Evolutionary conservation across 2,113 vertebrate species (phyloP).

Genomic region (Stictonetta naevosa): DNA sequence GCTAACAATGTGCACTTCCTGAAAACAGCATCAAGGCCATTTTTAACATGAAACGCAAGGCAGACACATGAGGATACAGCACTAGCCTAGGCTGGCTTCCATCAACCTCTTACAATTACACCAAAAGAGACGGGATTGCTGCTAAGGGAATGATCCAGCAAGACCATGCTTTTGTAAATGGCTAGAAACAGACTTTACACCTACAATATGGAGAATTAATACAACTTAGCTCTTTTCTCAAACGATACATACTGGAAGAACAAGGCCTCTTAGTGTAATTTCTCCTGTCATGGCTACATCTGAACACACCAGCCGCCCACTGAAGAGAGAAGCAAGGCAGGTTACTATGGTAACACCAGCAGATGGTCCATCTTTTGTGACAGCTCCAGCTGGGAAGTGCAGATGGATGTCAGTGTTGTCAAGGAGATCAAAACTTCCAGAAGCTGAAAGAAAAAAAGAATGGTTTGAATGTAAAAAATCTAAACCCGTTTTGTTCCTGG

Average conservation of each 20-base stretch:
- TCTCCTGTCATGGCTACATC: slow-evolving; percentile 99
- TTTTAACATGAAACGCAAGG: background rate
- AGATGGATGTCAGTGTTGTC: slow-evolving; percentile 99
- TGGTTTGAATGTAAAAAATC: slow-evolving; percentile 61
- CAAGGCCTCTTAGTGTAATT: slow-evolving; percentile 95
- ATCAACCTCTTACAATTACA: background rate
- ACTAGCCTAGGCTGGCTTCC: background rate
- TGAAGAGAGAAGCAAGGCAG: slow-evolving; percentile 96
- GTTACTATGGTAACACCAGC: slow-evolving; percentile 98
- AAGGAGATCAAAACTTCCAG: slow-evolving; percentile 91
- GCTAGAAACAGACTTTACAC: background rate
- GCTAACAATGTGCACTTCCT: background rate
- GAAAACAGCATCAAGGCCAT: background rate
- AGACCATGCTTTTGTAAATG: background rate
- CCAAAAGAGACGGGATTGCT: background rate
- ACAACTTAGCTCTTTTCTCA: background rate
- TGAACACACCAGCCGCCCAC: slow-evolving; percentile 90
- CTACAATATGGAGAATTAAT: background rate
- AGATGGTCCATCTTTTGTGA: slow-evolving; percentile 98
- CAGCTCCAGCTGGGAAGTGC: slow-evolving; percentile 98
- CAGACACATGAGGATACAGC: background rate
- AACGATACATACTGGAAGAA: slow-evolving; percentile 89
- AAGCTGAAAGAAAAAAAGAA: slow-evolving; percentile 80
- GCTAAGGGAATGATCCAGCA: background rate
- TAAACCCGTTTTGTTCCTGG: slow-evolving; percentile 28